Base-by-base conservation (phyloP, 2,113 vertebrate genomes). In the Boleophthalmus pectinirostris region DNA sequence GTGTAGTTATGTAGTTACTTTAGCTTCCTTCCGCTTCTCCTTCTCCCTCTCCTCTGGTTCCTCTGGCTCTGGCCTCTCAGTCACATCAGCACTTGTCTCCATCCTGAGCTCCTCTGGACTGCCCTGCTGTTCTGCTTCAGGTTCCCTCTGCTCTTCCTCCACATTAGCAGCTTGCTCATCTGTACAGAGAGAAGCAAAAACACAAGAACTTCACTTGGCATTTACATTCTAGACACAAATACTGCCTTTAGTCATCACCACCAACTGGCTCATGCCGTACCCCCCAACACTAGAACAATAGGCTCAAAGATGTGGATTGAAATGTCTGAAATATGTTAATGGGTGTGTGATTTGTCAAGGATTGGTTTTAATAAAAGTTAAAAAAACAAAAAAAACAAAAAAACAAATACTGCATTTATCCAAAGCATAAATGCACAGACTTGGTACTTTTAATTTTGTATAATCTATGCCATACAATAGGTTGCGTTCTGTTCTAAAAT, bases 11-110 rank as follows among this genome's bases (percentile, higher is more conserved):
- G 23, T 3, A 47, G 92, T 82, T 84, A 96, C 95, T 77, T 89
- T 95, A 47, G 93, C 85, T 75, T 95, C 85, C 72, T 73, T 85
- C 38, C 70, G 83, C 80, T 81, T 89, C 47, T 93, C 89, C 81
- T 80, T 81, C 54, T 94, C 91, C 20, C 86, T 92, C 63, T 70
- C 89, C 68, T 92, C 91, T 68, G 86, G 35, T 10, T 43, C 38
- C 54, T 92, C 91, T 68, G 86, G 92, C 24, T 86, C 81, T 29
- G 85, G 87, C 33, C n/a, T 45, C 66, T 63, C 53, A 20, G 84
- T 79, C 11, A 70, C 43, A 4, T 13, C 74, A 25, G 78, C 51
- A 20, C 69, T 84, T 2, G 82, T 87, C 68, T 92, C 91, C 90
- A 87, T 88, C 13, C 46, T 81, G 66, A 84, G 51, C 12, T 80